Conservation (phyloP, 2,797 vertebrate genomes). For the Enteromius anoplus region DNA sequence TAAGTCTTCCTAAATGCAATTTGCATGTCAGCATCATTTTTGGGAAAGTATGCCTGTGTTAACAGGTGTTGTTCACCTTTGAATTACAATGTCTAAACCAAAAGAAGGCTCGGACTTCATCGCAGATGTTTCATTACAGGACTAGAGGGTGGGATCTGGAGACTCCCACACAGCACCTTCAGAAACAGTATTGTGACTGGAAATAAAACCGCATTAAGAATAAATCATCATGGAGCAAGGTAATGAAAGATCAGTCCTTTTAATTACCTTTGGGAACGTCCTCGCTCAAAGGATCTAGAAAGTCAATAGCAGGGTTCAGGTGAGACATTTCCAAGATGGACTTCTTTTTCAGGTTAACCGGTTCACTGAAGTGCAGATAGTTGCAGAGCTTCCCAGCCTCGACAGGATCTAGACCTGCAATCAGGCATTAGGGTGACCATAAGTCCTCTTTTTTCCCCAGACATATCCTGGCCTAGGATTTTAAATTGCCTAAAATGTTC, state of each 20-base stretch:
- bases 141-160: background rate
- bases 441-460: background rate
- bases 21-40: slow-evolving; percentile 39
- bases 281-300: slow-evolving; percentile 87
- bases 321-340: slow-evolving; percentile 83
- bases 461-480: background rate
- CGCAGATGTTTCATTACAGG: slow-evolving; percentile 26
- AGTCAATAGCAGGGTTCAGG: slow-evolving; percentile 86
- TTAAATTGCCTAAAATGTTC: background rate
- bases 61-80: slow-evolving; percentile 39
- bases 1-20: slow-evolving; percentile 32
- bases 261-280: slow-evolving; percentile 88
- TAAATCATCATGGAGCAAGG: background rate
- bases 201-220: slow-evolving; percentile 11
- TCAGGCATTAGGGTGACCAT: background rate
- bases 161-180: background rate
- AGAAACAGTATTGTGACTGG: slow-evolving; percentile 29
- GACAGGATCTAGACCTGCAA: slow-evolving; percentile 81
- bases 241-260: slow-evolving; percentile 15
- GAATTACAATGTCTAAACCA: slow-evolving; percentile 2
- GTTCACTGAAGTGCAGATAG: slow-evolving; percentile 87
- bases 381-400: slow-evolving; percentile 86
- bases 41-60: slow-evolving; percentile 8
- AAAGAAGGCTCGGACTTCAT: background rate
- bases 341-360: slow-evolving; percentile 81